Evolutionary conservation across 2,888 invertebrate species (phyloP).

Genomic region (Cataglyphis altisquamis): DNA sequence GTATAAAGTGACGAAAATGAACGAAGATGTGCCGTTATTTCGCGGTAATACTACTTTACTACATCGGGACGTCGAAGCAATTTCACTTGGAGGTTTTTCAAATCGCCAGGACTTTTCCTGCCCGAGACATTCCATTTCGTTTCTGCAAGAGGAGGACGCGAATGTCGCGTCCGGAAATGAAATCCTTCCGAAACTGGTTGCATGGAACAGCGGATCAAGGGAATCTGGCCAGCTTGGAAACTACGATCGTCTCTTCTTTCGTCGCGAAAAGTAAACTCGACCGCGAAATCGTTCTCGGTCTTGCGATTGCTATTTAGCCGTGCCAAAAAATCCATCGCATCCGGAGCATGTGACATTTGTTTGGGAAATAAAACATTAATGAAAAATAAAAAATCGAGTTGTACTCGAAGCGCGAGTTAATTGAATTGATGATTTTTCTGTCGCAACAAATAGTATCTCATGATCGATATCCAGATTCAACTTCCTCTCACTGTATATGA

Average conservation of each 20-base stretch:
- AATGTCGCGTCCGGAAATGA: constrained; percentile 71
- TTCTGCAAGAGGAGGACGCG: constrained; percentile 26
- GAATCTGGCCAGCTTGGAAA: constrained; percentile 38
- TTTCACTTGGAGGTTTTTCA: constrained; percentile 57
- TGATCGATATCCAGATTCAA: background rate
- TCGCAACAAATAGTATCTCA: constrained; percentile 4
- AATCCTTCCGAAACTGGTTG: constrained; percentile 69
- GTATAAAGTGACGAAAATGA: constrained; percentile 9
- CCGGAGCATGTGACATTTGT: background rate
- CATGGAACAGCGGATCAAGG: constrained; percentile 52
- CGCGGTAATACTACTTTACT: constrained; percentile 43
- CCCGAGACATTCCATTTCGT: constrained; percentile 25
- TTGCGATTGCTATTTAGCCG: constrained; percentile 5
- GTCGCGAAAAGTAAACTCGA: constrained; percentile 15
- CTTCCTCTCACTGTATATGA: background rate
- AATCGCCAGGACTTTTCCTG: constrained; percentile 52
- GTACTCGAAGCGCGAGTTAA: background rate
- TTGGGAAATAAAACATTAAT: constrained; percentile 26
- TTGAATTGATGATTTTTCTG: background rate
- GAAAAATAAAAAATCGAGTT: background rate
- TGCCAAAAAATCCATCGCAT: background rate
- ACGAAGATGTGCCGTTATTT: constrained; percentile 23
- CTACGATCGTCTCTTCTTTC: constrained; percentile 5
- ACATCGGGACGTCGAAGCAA: constrained; percentile 55
- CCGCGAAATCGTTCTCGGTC: constrained; percentile 36